Evolutionary conservation across 2,888 invertebrate species (phyloP).

Genomic region (Girardia tigrina): DNA sequence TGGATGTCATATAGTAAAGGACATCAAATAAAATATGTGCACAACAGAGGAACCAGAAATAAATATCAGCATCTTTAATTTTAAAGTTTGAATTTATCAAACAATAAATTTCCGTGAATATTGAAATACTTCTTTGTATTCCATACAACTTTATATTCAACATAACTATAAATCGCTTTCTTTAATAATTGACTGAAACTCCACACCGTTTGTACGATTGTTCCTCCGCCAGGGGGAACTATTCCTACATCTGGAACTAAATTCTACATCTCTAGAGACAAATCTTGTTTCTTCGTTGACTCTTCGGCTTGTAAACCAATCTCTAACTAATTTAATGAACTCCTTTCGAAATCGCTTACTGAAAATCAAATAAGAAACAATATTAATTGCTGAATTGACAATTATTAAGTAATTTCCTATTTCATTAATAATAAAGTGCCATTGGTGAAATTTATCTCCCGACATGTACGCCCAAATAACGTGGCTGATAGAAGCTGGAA

Average conservation of each 20-base stretch:
- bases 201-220: not conserved
- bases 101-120: too few relatives aligned
- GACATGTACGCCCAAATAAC: constrained; percentile 1
- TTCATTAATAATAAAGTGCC: constrained; percentile 8
- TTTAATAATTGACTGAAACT: not conserved
- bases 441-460: constrained; percentile 5
- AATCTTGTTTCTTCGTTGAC: not conserved
- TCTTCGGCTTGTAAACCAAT: not conserved
- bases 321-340: not conserved
- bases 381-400: not conserved
- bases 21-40: too few relatives aligned
- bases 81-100: too few relatives aligned
- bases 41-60: too few relatives aligned
- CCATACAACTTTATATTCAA: too few relatives aligned
- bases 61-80: too few relatives aligned
- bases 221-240: not conserved
- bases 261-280: not conserved
- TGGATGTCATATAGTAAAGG: too few relatives aligned
- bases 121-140: too few relatives aligned
- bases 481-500: constrained; percentile 8
- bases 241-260: not conserved
- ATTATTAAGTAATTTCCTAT: constrained; percentile 6
- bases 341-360: constrained; percentile 7
- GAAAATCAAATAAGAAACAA: not conserved
- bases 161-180: too few relatives aligned